Percentiles rank a stretch among this genome's conserved stretches.
These are phyloP conservation scores for Melanophora roralis DNA, from an alignment of 2,888 invertebrate species.

Conservation along the genomic window DNA sequence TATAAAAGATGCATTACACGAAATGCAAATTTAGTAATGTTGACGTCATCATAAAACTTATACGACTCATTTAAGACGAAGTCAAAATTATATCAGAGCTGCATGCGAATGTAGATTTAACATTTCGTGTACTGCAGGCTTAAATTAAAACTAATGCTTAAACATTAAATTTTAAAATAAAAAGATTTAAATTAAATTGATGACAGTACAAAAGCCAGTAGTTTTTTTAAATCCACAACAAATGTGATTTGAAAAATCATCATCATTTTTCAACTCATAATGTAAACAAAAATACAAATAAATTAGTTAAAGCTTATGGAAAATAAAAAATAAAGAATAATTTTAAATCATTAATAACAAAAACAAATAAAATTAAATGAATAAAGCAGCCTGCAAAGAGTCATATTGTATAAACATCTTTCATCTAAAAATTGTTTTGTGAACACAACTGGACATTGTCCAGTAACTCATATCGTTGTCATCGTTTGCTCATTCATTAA, in stretches of 20 bases:
- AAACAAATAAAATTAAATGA: neutral
- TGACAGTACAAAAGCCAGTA: neutral
- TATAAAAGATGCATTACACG: too few relatives aligned
- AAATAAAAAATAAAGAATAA: neutral
- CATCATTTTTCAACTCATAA: constrained; percentile 13
- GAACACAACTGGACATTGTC: constrained; percentile 22
- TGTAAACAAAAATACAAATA: too few relatives aligned
- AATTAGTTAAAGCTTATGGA: too few relatives aligned
- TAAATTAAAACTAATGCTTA: too few relatives aligned
- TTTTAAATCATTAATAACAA: constrained; percentile 5
- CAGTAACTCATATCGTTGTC: neutral
- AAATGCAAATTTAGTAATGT: too few relatives aligned
- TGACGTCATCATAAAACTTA: too few relatives aligned
- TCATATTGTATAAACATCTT: constrained; percentile 22
- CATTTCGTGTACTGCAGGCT: too few relatives aligned
- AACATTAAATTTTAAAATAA: too few relatives aligned
- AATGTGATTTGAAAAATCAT: neutral
- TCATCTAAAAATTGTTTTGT: neutral
- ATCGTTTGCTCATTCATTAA: constrained; percentile 2
- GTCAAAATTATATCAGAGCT: too few relatives aligned
- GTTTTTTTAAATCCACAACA: neutral
- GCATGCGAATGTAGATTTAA: too few relatives aligned
- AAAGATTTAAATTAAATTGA: neutral
- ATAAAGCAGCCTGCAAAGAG: neutral
- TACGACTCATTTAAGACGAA: too few relatives aligned